phyloP scores from a whole-genome alignment of 2,888 invertebrate genomes.

The Geophilus truncorum region DNA sequence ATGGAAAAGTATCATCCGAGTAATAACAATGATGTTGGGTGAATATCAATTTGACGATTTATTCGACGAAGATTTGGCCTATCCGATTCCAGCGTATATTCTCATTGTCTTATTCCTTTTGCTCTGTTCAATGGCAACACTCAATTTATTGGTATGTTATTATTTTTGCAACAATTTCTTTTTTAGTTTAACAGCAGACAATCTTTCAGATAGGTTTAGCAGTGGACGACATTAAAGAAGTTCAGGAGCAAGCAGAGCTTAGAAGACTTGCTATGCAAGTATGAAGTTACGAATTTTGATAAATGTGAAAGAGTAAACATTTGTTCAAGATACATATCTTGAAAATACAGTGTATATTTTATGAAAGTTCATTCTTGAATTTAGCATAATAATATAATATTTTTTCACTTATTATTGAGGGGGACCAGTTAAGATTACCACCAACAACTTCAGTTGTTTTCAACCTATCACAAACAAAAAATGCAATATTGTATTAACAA shows the following conservation, averaged over 20 bases:
- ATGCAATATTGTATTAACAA: too few relatives aligned
- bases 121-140: constrained; percentile 46
- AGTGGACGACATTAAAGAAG: constrained; percentile 55
- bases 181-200: not conserved
- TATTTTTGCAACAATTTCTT: not conserved
- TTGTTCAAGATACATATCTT: too few relatives aligned
- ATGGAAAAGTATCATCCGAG: constrained; percentile 45
- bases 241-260: constrained; percentile 53
- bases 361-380: too few relatives aligned
- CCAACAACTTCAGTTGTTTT: too few relatives aligned
- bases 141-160: constrained; percentile 48
- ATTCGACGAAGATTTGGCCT: constrained; percentile 43
- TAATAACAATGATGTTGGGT: constrained; percentile 49
- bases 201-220: constrained; percentile 51
- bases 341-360: too few relatives aligned
- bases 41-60: constrained; percentile 47
- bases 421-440: too few relatives aligned
- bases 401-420: too few relatives aligned
- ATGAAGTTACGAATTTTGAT: too few relatives aligned
- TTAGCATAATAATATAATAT: too few relatives aligned
- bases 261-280: constrained; percentile 49
- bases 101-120: constrained; percentile 47
- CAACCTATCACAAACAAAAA: too few relatives aligned
- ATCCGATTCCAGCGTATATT: constrained; percentile 46
- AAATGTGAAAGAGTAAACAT: too few relatives aligned